Base-by-base conservation (phyloP, 30 jellyfish, hydroid and myxozoan species). In the Calvadosia cruxmelitensis region DNA sequence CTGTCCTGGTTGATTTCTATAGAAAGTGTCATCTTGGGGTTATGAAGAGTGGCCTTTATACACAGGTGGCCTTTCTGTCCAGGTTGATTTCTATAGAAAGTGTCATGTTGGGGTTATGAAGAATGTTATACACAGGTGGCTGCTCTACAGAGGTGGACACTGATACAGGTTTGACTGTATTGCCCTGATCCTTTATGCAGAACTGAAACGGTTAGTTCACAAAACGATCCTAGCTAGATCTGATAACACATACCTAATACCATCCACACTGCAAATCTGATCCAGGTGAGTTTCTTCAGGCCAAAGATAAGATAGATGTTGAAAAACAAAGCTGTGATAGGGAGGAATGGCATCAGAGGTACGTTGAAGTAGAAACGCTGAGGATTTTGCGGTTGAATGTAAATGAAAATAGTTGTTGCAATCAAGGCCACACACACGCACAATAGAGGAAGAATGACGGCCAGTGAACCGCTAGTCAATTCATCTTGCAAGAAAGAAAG, bases 181-280 rank as follows among this genome's bases (percentile, higher is more conserved):
- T n/a, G n/a, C n/a, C n/a, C n/a, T n/a, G n/a, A n/a, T n/a, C n/a
- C n/a, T n/a, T n/a, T n/a, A n/a, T n/a, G n/a, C n/a, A n/a, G n/a
- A n/a, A n/a, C n/a, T n/a, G n/a, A n/a, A n/a, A n/a, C n/a, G n/a
- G n/a, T n/a, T n/a, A n/a, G n/a, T n/a, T n/a, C n/a, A n/a, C n/a
- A n/a, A n/a, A n/a, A n/a, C n/a, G n/a, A n/a, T n/a, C n/a, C n/a
- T n/a, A n/a, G n/a, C n/a, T n/a, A n/a, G n/a, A n/a, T n/a, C n/a
- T n/a, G 24, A 27, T 26, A 29, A 36, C n/a, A 51, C 92, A 26
- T 23, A 82, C 94, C 94, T n/a, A 82, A 30, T 1, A 64, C 52
- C 83, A 82, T 50, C 94, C 94, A 82, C 28, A 82, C 91, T n/a
- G 52, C 29, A 3, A 82, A 31, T 50, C 94, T 80, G 27, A 74